Evolutionary conservation across 2,888 invertebrate species (phyloP).

Genomic region (Caprella mutica): DNA sequence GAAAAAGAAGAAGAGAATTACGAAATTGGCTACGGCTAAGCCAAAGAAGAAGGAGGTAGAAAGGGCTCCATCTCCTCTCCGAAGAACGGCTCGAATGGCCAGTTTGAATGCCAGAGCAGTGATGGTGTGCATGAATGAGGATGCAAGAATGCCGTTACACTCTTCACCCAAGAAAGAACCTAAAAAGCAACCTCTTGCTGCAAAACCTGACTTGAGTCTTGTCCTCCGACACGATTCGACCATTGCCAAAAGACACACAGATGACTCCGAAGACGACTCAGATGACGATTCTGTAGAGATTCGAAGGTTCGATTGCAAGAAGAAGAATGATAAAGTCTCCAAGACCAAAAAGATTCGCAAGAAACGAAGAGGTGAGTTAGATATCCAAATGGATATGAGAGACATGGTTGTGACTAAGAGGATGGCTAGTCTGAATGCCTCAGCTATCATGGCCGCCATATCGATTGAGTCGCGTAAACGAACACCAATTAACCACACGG

Average conservation of each 20-base stretch:
- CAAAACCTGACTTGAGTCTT: constrained; percentile 14
- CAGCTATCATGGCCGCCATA: constrained; percentile 70
- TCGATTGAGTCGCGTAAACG: constrained; percentile 25
- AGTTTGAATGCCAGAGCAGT: constrained; percentile 79
- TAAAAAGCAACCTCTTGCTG: constrained; percentile 39
- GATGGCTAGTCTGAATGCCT: constrained; percentile 83
- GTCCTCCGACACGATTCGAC: constrained; percentile 14
- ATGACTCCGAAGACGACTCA: constrained; percentile 41
- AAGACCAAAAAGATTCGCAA: constrained; percentile 31
- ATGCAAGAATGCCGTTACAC: constrained; percentile 47
- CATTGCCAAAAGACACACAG: constrained; percentile 7
- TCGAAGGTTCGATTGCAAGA: constrained; percentile 38
- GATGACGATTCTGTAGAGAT: constrained; percentile 40
- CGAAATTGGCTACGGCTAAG: background rate
- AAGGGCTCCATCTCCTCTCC: background rate
- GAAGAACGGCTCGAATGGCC: constrained; percentile 55
- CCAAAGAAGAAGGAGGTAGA: background rate
- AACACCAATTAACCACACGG: constrained; percentile 8
- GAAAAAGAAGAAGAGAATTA: constrained; percentile 5
- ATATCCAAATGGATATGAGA: constrained; percentile 64
- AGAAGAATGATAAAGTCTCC: constrained; percentile 11
- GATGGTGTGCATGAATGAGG: constrained; percentile 81
- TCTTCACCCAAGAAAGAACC: constrained; percentile 39
- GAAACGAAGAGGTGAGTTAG: constrained; percentile 42
- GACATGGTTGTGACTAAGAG: constrained; percentile 79